A percentile compares a stretch with the other conserved stretches of the same genome.
Evolutionary conservation across 2,113 vertebrate genomes (phyloP).

Genomic region (Myiopsitta monachus): DNA sequence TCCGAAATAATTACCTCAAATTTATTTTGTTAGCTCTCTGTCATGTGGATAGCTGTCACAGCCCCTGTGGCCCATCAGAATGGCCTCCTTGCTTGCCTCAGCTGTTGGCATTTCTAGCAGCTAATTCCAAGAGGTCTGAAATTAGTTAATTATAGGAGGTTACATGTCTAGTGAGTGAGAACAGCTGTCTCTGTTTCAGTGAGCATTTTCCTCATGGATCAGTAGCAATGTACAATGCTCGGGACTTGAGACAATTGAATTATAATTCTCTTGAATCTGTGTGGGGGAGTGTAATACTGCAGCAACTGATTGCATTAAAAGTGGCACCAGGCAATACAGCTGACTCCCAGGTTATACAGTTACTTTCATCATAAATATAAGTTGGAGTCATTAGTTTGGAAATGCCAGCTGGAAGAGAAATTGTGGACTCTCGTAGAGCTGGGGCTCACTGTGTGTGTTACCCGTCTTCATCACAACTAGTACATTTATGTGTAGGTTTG

Average conservation of each 20-base stretch:
- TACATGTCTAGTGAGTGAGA: slow-evolving; percentile 9
- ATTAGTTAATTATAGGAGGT: slow-evolving; percentile 61
- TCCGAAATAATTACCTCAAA: slow-evolving; percentile 48
- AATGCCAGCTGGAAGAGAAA: neutral
- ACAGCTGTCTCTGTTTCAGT: slow-evolving; percentile 39
- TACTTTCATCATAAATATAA: neutral
- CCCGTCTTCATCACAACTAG: neutral
- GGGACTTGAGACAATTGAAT: neutral
- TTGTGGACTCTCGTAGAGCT: neutral
- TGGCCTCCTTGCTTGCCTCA: slow-evolving; percentile 58
- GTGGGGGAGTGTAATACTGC: neutral
- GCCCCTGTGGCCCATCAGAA: neutral
- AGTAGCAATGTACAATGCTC: neutral
- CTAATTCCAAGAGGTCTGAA: slow-evolving; percentile 59
- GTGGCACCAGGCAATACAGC: neutral
- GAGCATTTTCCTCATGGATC: slow-evolving; percentile 31
- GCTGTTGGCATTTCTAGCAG: slow-evolving; percentile 60
- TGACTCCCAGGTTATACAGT: neutral
- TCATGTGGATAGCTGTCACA: neutral
- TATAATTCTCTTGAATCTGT: neutral
- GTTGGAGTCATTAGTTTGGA: neutral
- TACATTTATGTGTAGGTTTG: neutral
- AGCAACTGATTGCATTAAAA: neutral
- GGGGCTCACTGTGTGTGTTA: neutral
- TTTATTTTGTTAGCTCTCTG: slow-evolving; percentile 39